Base-by-base conservation (phyloP, 1,140 invertebrate genomes). In the Arctopsyche grandis region DNA sequence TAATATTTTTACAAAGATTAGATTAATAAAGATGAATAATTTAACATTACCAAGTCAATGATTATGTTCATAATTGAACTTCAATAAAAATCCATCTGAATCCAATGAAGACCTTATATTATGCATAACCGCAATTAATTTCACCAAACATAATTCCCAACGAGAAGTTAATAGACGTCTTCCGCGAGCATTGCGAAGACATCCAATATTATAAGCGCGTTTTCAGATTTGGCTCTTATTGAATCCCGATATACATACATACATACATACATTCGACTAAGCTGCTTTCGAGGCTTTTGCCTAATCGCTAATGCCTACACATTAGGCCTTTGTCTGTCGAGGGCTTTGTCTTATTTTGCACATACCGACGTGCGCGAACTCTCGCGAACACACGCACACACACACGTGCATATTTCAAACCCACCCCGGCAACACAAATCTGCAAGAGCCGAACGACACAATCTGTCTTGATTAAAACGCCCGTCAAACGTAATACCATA, bases 391-490 rank as follows among this genome's bases (percentile, higher is more conserved):
- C 29, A 38, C 29, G 7, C 29, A 16, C 12, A 52, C 48, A 52
- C 10, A 52, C 48, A 14, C 48, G 44, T 12, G 12, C 44, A 46
- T 7, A 46, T 46, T 46, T 46, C 44, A 46, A 5, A 46, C 48
- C 1, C 29, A 38, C 29, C 3, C 29, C 29, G 1, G 29, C n/a
- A 46, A 52, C 16, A 52, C 16, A 52, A 14, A 52, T 52, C 10
- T 52, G 16, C 48, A 52, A 12, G 63, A 60, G 19, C 58, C 52
- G 48, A 76, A 75, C 48, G 69, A 46, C 79, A 78, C 77, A 76
- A 80, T 80, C 63, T 24, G 79, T 80, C 79, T 80, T 80, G 79
- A 80, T 80, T 80, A 80, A 77, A 78, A 52, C 63, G 48, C 52
- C 76, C 58, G 76, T 78, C 79, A 80, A 71, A 74, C 43, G n/a